Conservation (phyloP, 2,888 invertebrate species). For the Ethmia dodecea region DNA sequence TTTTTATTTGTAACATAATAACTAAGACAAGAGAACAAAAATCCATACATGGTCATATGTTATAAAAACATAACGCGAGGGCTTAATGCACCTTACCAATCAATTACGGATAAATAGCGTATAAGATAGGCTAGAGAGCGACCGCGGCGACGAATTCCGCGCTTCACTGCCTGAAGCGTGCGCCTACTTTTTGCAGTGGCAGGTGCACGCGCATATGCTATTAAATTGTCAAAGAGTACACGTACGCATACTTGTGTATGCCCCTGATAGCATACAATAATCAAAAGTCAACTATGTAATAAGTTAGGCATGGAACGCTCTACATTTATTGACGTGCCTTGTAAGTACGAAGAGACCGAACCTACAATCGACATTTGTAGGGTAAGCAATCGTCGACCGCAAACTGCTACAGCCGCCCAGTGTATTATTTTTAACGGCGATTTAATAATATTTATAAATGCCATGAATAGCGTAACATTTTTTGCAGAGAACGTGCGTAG, state of each 20-base stretch:
- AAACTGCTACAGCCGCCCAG: conserved; percentile 36
- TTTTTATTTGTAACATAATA: too few species aligned
- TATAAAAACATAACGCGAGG: conserved; percentile 47
- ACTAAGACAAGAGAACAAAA: conserved; percentile 26
- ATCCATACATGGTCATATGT: conserved; percentile 39
- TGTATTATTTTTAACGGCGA: conserved; percentile 25
- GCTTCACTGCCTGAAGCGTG: conserved; percentile 70
- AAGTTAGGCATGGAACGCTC: too few species aligned
- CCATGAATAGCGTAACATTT: conserved; percentile 38
- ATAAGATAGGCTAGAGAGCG: conserved; percentile 62
- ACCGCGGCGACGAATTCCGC: conserved; percentile 69
- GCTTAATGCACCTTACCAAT: conserved; percentile 69
- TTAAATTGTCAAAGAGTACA: conserved; percentile 75
- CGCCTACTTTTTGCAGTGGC: conserved; percentile 73
- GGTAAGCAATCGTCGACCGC: conserved; percentile 34
- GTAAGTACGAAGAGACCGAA: too few species aligned
- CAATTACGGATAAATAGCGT: conserved; percentile 73
- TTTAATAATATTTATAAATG: conserved; percentile 40
- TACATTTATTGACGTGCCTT: too few species aligned
- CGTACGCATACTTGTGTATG: conserved; percentile 44
- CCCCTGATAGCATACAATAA: conserved; percentile 57
- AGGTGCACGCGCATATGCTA: conserved; percentile 73
- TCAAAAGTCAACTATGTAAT: conserved; percentile 49
- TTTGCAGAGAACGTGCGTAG: conserved; percentile 34
- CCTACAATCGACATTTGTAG: not conserved